These are phyloP conservation scores for Hippocampus kuda DNA, from an alignment of 2,797 vertebrate species.

Conservation along the genomic window DNA sequence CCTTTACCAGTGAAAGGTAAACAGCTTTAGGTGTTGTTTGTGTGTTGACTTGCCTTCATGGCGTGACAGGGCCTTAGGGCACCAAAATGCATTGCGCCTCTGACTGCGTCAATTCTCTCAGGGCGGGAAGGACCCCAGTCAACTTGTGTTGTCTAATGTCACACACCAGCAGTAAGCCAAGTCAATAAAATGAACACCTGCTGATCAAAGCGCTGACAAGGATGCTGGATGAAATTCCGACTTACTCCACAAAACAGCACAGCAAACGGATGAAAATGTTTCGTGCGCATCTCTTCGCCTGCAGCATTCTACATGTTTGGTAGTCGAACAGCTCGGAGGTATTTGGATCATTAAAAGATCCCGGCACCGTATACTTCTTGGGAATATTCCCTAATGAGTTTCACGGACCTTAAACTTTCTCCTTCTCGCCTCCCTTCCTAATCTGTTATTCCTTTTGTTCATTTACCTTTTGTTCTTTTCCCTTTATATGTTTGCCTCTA, in stretches of 20 bases:
- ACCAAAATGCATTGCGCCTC: conserved; percentile 49
- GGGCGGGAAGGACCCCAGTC: conserved; percentile 54
- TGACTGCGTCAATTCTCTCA: conserved; percentile 56
- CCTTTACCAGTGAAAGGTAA: conserved; percentile 61
- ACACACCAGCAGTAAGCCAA: conserved; percentile 55
- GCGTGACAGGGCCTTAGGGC: conserved; percentile 58
- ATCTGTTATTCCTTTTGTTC: conserved; percentile 68
- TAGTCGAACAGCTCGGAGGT: conserved; percentile 50
- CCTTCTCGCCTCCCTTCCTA: conserved; percentile 36
- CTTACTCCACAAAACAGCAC: conserved; percentile 33
- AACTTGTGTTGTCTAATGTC: conserved; percentile 59
- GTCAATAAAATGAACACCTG: conserved; percentile 60
- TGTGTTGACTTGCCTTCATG: conserved; percentile 53
- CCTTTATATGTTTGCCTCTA: conserved; percentile 61
- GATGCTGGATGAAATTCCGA: conserved; percentile 49
- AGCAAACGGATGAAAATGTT: conserved; percentile 43
- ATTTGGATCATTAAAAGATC: conserved; percentile 62
- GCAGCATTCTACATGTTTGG: conserved; percentile 43
- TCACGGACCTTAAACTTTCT: conserved; percentile 47
- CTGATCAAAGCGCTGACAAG: conserved; percentile 62
- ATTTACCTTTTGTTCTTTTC: conserved; percentile 64
- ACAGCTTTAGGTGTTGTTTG: conserved; percentile 60
- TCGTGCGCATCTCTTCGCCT: conserved; percentile 34
- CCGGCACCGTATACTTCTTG: conserved; percentile 50
- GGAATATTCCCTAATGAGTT: conserved; percentile 63